Base-by-base conservation (phyloP, 2,888 invertebrate genomes). In the Pseudococcus viburni region DNA sequence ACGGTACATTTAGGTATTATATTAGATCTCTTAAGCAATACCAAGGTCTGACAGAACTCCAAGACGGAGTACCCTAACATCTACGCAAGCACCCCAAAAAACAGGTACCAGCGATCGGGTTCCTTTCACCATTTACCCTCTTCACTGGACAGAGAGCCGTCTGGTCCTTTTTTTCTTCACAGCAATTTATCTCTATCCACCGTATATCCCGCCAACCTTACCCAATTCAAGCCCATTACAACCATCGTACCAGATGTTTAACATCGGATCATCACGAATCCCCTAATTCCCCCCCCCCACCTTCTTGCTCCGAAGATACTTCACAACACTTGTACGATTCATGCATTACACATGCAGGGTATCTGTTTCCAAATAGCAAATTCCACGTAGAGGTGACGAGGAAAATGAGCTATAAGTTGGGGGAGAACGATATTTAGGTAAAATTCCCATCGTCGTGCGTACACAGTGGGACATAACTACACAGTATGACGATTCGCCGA, bases 281-380 rank as follows among this genome's bases (percentile, higher is more conserved):
- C 59, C 19, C 19, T n/a, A 5, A 1, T 19, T 6, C 55, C 0
- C 8, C 55, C 55, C 12, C 55, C 5, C 4, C 55, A 1, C 17
- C 15, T 19, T 59, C 26, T 33, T 3, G 26, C 26, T 33, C 26
- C 26, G 3, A 33, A 33, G 11, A 59, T 6, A 5, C 59, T 19
- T 59, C 7, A 19, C 59, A 59, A 59, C 59, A 59, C 59, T 59
- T 59, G 59, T 59, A 59, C 59, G 59, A 59, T 59, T 59, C 8
- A 12, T 46, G 7, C 46, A 46, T 46, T 46, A 46, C 12, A 46
- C 12, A 46, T 11, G 12, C 12, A 46, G 8, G 46, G 46, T 33
- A 33, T 33, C 26, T 33, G 26, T 33, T 33, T 33, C 26, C 26
- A 33, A 33, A 33, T 33, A 3, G 26, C 26, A 33, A 33, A 33